Conservation (phyloP, 2,888 invertebrate species). For the Phanerotoma sp. region DNA sequence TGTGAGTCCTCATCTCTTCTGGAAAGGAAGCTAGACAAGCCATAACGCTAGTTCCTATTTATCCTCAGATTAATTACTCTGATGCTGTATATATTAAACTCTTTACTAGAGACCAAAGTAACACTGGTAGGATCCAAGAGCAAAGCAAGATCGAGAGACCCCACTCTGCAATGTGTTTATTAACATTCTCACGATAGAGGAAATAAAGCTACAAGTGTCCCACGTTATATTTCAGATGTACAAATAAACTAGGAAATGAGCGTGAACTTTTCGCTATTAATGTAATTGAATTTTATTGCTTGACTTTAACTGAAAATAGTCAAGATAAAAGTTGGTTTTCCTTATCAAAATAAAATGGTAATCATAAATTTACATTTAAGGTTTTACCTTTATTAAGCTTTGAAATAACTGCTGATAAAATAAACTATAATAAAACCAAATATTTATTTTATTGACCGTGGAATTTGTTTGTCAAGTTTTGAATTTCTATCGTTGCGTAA, state of each 20-base stretch:
- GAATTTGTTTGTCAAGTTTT: conserved; percentile 21
- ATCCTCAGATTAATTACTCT: conserved; percentile 15
- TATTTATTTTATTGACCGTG: conserved; percentile 12
- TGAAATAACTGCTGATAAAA: neutral
- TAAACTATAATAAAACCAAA: neutral
- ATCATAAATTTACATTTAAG: too few relatives aligned
- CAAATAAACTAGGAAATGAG: neutral
- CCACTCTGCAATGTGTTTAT: conserved; percentile 2
- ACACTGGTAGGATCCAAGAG: neutral
- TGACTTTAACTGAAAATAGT: too few relatives aligned
- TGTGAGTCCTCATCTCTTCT: conserved; percentile 9
- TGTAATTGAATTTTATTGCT: neutral
- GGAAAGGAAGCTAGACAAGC: neutral
- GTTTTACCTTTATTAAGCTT: too few relatives aligned
- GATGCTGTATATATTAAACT: neutral
- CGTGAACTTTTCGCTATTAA: neutral
- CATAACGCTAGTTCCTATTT: conserved; percentile 5
- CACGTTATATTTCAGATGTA: neutral
- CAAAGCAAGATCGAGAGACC: neutral
- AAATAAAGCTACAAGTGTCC: neutral
- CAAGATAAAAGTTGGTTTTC: too few relatives aligned
- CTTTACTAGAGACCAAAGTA: neutral
- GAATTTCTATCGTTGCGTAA: conserved; percentile 42
- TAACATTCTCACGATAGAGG: conserved; percentile 10
- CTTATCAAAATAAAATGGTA: too few relatives aligned